Evolutionary conservation across 2,113 vertebrate genomes (phyloP).

Genomic region (Megaleporinus macrocephalus): DNA sequence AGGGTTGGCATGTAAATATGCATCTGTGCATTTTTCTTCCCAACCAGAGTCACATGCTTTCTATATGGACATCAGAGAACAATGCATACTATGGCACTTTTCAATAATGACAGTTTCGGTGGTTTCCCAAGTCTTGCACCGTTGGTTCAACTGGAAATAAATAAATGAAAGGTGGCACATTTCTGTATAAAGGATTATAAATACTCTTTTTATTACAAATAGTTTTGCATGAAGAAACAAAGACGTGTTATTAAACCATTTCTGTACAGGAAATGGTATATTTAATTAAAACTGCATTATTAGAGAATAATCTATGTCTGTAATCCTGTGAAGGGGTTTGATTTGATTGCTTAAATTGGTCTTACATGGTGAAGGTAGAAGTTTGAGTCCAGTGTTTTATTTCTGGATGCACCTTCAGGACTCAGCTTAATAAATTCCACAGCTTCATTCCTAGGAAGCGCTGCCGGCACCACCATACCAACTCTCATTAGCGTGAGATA

Average conservation of each 20-base stretch:
- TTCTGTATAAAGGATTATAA: too few relatives aligned
- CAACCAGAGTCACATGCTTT: too few relatives aligned
- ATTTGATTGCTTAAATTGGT: neutral
- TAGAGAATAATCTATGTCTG: neutral
- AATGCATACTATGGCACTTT: too few relatives aligned
- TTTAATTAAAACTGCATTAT: neutral
- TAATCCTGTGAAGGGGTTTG: neutral
- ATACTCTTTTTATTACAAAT: too few relatives aligned
- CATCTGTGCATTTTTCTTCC: too few relatives aligned
- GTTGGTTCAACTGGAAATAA: too few relatives aligned
- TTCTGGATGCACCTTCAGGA: neutral
- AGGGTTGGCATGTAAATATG: too few relatives aligned
- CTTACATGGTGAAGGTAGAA: neutral
- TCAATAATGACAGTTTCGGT: too few relatives aligned
- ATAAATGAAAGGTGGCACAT: too few relatives aligned
- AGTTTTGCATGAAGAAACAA: neutral
- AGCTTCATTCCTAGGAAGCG: neutral
- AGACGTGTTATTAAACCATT: neutral
- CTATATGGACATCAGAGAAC: too few relatives aligned
- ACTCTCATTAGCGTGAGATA: constrained; percentile 13
- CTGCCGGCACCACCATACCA: constrained; percentile 19
- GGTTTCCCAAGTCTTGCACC: too few relatives aligned
- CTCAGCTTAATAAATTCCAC: constrained; percentile 16
- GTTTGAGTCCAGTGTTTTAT: neutral
- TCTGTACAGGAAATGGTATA: neutral